phyloP scores from a whole-genome alignment of 2,113 vertebrate genomes.

The Cettia cetti region DNA sequence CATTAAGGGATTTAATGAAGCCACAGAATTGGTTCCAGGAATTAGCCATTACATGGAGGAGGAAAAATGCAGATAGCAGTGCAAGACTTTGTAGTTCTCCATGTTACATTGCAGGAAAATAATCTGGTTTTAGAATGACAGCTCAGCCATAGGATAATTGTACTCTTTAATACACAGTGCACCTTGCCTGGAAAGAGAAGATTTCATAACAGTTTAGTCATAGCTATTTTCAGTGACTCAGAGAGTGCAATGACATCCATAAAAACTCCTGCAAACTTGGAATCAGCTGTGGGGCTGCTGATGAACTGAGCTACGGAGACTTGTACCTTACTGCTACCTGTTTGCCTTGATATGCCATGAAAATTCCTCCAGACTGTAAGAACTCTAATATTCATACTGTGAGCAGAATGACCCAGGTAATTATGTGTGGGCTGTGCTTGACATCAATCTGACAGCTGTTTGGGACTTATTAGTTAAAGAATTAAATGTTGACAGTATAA shows the following conservation, averaged over 20 bases:
- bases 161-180: background rate
- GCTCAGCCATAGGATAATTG: background rate
- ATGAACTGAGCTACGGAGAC: background rate
- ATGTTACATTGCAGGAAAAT: background rate
- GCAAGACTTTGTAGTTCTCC: background rate
- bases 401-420: background rate
- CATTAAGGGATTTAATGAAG: conserved; percentile 3
- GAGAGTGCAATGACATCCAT: background rate
- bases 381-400: background rate
- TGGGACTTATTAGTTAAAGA: background rate
- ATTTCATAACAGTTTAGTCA: background rate
- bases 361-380: background rate
- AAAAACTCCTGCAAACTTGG: background rate
- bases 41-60: background rate
- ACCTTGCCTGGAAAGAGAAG: background rate
- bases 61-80: background rate
- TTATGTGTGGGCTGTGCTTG: background rate
- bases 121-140: background rate
- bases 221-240: background rate
- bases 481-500: background rate
- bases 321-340: background rate
- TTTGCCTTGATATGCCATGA: background rate
- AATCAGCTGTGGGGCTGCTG: background rate
- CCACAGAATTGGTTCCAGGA: background rate
- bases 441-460: background rate